Evolutionary conservation across 2,113 vertebrate genomes (phyloP).

Genomic region (Nyctereutes procyonoides): DNA sequence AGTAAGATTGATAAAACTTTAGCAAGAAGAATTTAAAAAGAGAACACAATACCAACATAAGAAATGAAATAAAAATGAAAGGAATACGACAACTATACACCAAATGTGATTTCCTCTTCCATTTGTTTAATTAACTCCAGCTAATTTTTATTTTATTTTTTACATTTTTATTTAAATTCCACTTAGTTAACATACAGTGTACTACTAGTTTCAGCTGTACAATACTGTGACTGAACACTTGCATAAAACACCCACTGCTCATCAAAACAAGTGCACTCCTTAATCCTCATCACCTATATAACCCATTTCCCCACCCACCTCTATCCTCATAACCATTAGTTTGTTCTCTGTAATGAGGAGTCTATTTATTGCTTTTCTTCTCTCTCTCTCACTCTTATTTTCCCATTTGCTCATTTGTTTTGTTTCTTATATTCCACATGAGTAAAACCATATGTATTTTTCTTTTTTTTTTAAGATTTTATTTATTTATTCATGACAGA

Average conservation of each 20-base stretch:
- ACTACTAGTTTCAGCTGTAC: neutral
- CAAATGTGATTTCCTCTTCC: neutral
- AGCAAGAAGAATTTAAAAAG: neutral
- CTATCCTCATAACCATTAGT: neutral
- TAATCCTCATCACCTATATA: neutral
- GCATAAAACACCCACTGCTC: neutral
- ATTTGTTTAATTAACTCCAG: neutral
- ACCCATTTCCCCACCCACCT: neutral
- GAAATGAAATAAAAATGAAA: conserved; percentile 14
- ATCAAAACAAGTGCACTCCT: neutral
- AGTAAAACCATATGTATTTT: neutral
- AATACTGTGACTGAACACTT: neutral
- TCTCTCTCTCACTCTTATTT: neutral
- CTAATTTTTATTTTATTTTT: neutral
- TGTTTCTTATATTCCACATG: neutral
- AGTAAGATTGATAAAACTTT: neutral
- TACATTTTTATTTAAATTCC: neutral
- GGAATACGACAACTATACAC: neutral
- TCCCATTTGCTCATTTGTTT: neutral
- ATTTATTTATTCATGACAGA: no score
- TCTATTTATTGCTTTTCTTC: neutral
- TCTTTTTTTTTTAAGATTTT: no score
- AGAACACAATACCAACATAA: neutral
- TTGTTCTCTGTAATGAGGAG: neutral
- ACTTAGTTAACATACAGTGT: neutral